phyloP scores from a whole-genome alignment of 2,888 invertebrate species.

The Patella pellucida region DNA sequence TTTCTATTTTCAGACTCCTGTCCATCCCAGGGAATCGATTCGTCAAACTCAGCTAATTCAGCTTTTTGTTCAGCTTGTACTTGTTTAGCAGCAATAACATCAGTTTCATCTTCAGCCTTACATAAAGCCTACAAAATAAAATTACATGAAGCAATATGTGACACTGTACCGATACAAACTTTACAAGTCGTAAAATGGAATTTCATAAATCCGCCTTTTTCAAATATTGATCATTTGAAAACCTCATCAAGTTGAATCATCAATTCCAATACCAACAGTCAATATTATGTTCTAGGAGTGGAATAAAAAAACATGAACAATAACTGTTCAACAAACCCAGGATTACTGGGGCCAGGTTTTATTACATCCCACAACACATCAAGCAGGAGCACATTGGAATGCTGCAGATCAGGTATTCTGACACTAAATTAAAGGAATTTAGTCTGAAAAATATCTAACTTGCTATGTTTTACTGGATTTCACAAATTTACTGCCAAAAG shows the following conservation, averaged over 20 bases:
- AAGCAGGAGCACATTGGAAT: too few species aligned
- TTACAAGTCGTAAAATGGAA: background rate
- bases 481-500: too few species aligned
- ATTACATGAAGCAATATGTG: slow-evolving; percentile 9
- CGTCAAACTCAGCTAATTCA: slow-evolving; percentile 91
- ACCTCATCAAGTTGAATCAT: slow-evolving; percentile 5
- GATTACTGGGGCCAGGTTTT: too few species aligned
- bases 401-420: too few species aligned
- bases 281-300: too few species aligned
- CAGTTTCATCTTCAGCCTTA: slow-evolving; percentile 94
- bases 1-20: slow-evolving; percentile 68
- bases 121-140: slow-evolving; percentile 78
- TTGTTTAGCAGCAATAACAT: slow-evolving; percentile 89
- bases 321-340: too few species aligned
- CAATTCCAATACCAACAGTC: background rate
- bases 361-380: too few species aligned
- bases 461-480: too few species aligned
- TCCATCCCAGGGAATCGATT: slow-evolving; percentile 89
- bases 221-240: slow-evolving; percentile 8
- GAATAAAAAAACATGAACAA: too few species aligned
- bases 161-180: background rate
- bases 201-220: slow-evolving; percentile 11
- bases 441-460: too few species aligned
- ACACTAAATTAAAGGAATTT: too few species aligned
- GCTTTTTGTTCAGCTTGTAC: slow-evolving; percentile 86